Conservation (phyloP, 2,797 vertebrate genomes). For the Betta splendens region DNA sequence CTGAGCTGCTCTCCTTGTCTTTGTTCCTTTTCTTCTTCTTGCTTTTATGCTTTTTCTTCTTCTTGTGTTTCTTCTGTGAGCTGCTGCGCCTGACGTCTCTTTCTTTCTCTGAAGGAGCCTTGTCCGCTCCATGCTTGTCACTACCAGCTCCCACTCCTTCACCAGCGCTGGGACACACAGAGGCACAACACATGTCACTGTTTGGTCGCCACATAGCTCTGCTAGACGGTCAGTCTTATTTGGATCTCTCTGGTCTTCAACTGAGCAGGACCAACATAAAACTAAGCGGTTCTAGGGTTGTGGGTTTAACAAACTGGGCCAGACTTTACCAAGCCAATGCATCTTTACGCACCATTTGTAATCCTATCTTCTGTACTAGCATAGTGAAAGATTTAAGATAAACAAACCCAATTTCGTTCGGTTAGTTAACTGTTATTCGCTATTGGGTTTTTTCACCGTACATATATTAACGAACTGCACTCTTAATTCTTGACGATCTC, state of each 20-base stretch:
- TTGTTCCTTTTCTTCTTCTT: constrained; percentile 75
- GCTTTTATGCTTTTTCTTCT: constrained; percentile 82
- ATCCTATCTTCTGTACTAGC: neutral
- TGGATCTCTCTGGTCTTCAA: neutral
- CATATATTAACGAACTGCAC: neutral
- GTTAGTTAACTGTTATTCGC: too few relatives aligned
- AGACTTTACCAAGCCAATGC: neutral
- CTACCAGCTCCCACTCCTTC: neutral
- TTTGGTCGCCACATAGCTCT: neutral
- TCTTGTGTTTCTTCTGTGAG: constrained; percentile 76
- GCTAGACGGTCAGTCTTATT: too few relatives aligned
- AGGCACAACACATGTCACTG: neutral
- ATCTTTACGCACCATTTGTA: neutral
- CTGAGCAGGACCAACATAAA: too few relatives aligned
- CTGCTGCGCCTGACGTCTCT: constrained; percentile 28
- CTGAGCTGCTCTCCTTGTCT: constrained; percentile 72
- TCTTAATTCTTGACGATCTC: too few relatives aligned
- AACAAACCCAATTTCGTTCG: too few relatives aligned
- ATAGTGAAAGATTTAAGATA: neutral
- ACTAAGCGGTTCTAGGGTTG: too few relatives aligned
- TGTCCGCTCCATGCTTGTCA: constrained; percentile 1
- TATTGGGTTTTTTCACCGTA: neutral
- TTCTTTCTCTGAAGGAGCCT: constrained; percentile 2
- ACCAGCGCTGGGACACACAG: constrained; percentile 27
- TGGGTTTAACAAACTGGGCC: neutral